phyloP scores from a whole-genome alignment of 2,113 vertebrate species.

The Phyllopteryx taeniolatus region DNA sequence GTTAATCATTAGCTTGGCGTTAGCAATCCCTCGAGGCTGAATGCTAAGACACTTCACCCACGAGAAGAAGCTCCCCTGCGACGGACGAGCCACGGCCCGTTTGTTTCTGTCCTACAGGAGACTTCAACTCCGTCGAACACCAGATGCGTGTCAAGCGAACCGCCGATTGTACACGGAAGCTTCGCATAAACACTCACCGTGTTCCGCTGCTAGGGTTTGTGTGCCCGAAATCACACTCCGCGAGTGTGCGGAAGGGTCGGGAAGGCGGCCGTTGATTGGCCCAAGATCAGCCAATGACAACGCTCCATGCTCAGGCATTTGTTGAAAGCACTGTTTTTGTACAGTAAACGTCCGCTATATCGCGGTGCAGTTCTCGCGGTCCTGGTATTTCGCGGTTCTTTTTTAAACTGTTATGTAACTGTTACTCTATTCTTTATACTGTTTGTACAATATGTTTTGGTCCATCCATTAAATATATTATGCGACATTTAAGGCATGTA shows the following conservation, averaged over 20 bases:
- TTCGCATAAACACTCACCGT: slow-evolving; percentile 48
- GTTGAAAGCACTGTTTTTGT: neutral
- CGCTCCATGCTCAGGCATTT: slow-evolving; percentile 8
- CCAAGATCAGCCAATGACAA: slow-evolving; percentile 48
- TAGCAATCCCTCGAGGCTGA: slow-evolving; percentile 44
- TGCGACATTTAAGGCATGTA: too few species aligned
- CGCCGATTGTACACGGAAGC: neutral
- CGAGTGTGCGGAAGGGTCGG: slow-evolving; percentile 40
- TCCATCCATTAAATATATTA: too few species aligned
- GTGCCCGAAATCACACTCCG: slow-evolving; percentile 35
- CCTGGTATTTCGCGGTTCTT: too few species aligned
- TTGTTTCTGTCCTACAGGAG: neutral
- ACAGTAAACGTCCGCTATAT: neutral
- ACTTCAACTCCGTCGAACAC: accelerated
- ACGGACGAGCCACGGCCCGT: neutral
- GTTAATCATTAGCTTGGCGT: slow-evolving; percentile 43
- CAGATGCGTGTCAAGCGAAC: neutral
- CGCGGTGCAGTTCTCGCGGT: too few species aligned
- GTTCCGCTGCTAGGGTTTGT: slow-evolving; percentile 43
- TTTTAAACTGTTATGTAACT: too few species aligned
- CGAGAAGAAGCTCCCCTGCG: neutral
- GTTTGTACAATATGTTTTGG: too few species aligned
- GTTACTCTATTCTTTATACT: too few species aligned
- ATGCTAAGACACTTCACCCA: slow-evolving; percentile 36
- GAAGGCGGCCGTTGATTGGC: slow-evolving; percentile 48